Evolutionary conservation across 2,113 vertebrate species (phyloP).

Genomic region (Pungitius pungitius): DNA sequence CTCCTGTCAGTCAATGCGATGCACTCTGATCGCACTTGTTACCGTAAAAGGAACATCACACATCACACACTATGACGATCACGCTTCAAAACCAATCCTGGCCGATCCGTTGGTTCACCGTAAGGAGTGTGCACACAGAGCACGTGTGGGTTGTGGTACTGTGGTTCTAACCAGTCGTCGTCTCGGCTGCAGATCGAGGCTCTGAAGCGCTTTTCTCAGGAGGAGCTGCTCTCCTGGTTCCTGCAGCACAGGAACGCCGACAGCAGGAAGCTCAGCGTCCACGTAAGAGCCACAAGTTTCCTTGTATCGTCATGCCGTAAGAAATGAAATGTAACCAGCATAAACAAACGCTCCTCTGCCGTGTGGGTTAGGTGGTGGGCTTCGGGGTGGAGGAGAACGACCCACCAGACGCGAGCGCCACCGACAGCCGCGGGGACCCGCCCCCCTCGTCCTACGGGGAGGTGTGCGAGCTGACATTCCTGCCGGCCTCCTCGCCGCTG

Average conservation of each 20-base stretch:
- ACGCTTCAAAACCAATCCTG: too few relatives aligned
- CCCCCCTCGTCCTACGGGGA: slow-evolving; percentile 83
- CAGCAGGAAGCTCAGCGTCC: slow-evolving; percentile 90
- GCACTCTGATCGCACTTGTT: too few relatives aligned
- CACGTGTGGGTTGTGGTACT: too few relatives aligned
- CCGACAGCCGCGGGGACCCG: slow-evolving; percentile 35
- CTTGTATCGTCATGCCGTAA: background rate
- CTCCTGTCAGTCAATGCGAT: too few relatives aligned
- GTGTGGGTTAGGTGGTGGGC: slow-evolving; percentile 86
- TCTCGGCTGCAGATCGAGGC: slow-evolving; percentile 85
- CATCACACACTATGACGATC: too few relatives aligned
- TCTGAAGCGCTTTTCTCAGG: slow-evolving; percentile 87
- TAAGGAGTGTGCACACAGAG: too few relatives aligned
- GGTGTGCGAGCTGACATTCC: slow-evolving; percentile 86
- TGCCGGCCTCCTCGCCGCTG: slow-evolving; percentile 79
- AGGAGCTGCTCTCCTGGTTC: slow-evolving; percentile 89
- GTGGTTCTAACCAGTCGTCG: too few relatives aligned
- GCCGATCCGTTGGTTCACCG: too few relatives aligned
- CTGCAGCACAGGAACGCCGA: slow-evolving; percentile 80
- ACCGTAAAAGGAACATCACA: too few relatives aligned
- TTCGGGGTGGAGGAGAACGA: slow-evolving; percentile 87
- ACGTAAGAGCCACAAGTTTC: slow-evolving; percentile 76
- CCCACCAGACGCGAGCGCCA: slow-evolving; percentile 52
- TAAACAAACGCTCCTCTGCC: background rate
- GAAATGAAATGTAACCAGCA: too few relatives aligned